Evolutionary conservation across 2,888 invertebrate genomes (phyloP).

Genomic region (Diploptera punctata): DNA sequence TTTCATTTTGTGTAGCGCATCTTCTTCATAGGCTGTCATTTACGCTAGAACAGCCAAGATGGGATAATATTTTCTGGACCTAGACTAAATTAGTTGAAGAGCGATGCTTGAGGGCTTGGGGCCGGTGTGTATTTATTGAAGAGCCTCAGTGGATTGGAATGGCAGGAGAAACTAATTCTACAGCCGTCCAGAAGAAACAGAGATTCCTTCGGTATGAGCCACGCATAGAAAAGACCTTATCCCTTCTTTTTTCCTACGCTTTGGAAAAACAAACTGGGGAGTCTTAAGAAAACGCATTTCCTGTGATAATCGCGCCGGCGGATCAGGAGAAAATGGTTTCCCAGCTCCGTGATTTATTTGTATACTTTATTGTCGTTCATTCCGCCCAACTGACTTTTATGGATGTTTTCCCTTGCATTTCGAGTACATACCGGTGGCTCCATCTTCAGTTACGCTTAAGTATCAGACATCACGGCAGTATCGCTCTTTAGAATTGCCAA

Average conservation of each 20-base stretch:
- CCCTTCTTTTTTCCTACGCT: not conserved
- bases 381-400: constrained; percentile 54
- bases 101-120: no score
- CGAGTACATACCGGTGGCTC: not conserved
- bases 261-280: constrained; percentile 7
- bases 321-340: constrained; percentile 51
- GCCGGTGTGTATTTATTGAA: no score
- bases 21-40: no score
- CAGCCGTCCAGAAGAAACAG: no score
- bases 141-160: no score
- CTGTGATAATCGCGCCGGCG: constrained; percentile 49
- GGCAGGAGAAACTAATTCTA: not conserved
- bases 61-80: no score
- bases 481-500: constrained; percentile 14
- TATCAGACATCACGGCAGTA: not conserved
- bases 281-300: constrained; percentile 40
- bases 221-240: constrained; percentile 37
- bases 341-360: constrained; percentile 51
- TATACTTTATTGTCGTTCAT: constrained; percentile 54
- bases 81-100: no score
- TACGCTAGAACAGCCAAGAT: no score
- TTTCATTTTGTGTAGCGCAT: no score
- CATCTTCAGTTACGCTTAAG: not conserved
- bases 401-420: constrained; percentile 50
- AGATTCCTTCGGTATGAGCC: constrained; percentile 21